phyloP scores from a whole-genome alignment of 2,113 vertebrate species.

The Passer montanus region DNA sequence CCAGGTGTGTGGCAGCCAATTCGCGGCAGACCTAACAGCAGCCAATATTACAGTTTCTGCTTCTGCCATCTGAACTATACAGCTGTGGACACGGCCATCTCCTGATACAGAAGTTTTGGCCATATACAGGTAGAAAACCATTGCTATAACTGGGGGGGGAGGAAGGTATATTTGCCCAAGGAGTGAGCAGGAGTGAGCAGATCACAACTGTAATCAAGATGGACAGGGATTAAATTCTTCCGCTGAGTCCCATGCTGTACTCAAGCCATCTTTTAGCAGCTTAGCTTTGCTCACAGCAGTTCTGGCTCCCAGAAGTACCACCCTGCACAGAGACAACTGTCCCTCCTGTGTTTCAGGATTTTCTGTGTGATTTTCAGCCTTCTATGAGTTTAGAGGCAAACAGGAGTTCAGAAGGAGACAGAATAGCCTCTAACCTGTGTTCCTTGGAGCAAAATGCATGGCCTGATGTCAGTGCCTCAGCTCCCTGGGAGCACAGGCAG shows the following conservation, averaged over 20 bases:
- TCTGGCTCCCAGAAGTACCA: neutral
- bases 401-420: neutral
- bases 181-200: neutral
- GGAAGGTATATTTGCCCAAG: neutral
- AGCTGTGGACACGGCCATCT: neutral
- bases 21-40: neutral
- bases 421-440: neutral
- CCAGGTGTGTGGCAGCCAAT: neutral
- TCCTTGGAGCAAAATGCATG: neutral
- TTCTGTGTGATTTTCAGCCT: neutral
- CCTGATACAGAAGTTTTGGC: neutral
- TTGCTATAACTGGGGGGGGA: accelerated
- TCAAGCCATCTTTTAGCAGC: neutral
- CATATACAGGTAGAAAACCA: neutral
- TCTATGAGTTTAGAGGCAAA: neutral
- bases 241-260: neutral
- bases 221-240: neutral
- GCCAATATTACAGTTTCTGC: neutral
- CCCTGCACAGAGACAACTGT: neutral
- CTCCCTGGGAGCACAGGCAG: neutral
- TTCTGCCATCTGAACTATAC: neutral
- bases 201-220: neutral
- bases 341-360: constrained; percentile 10
- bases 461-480: neutral
- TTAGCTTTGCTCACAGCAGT: neutral